Conservation (phyloP, 2,888 invertebrate genomes). For the Meghimatium bilineatum region DNA sequence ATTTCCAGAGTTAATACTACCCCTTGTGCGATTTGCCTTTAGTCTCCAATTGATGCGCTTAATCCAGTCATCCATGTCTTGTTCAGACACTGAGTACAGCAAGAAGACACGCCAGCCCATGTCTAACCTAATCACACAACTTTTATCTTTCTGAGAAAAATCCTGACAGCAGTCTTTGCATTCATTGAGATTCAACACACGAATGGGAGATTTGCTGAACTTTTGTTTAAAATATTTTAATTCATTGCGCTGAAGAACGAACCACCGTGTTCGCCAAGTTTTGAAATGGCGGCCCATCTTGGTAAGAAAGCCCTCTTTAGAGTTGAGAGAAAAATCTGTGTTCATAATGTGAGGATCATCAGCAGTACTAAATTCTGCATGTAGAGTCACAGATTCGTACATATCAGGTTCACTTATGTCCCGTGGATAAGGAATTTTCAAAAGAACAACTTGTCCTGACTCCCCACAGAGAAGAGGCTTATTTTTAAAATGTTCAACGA, state of each 20-base stretch:
- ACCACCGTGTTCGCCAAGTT: constrained; percentile 75
- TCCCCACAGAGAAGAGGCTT: constrained; percentile 74
- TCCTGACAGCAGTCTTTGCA: constrained; percentile 67
- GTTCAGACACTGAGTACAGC: constrained; percentile 67
- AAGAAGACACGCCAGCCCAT: constrained; percentile 73
- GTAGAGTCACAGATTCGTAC: constrained; percentile 72
- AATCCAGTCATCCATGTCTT: constrained; percentile 73
- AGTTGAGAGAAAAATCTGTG: constrained; percentile 69
- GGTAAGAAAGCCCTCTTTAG: constrained; percentile 74
- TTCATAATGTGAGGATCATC: constrained; percentile 52
- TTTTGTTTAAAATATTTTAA: constrained; percentile 71
- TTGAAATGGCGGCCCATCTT: constrained; percentile 71
- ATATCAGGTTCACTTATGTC: constrained; percentile 70
- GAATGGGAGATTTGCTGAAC: constrained; percentile 64
- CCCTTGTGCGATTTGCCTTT: constrained; percentile 45
- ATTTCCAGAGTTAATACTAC: constrained; percentile 44
- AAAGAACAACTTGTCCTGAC: constrained; percentile 71
- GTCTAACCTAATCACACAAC: constrained; percentile 68
- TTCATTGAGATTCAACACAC: constrained; percentile 69
- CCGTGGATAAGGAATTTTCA: constrained; percentile 70
- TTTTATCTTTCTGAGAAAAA: constrained; percentile 57
- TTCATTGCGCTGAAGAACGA: constrained; percentile 71
- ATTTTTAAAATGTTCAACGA: constrained; percentile 72
- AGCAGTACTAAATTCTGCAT: constrained; percentile 70
- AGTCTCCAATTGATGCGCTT: constrained; percentile 72